These are phyloP conservation scores for Seriola rivoliana DNA, from an alignment of 2,113 vertebrate species.

Conservation along the genomic window DNA sequence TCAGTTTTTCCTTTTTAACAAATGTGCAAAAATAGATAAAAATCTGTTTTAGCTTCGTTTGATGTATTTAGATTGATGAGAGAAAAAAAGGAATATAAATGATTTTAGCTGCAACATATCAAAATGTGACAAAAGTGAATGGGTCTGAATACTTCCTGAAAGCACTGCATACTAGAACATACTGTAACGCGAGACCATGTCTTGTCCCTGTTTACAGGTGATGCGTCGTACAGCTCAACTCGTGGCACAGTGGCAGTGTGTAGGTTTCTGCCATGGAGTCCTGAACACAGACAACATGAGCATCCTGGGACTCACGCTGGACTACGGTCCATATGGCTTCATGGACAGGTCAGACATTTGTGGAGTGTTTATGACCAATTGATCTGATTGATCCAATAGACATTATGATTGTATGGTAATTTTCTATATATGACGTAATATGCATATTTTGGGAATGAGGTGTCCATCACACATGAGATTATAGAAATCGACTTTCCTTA, in stretches of 20 bases:
- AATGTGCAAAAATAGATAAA: too few species aligned
- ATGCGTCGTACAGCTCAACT: constrained; percentile 88
- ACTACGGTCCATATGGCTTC: constrained; percentile 97
- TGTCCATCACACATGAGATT: neutral
- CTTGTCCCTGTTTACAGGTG: constrained; percentile 81
- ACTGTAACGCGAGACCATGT: neutral
- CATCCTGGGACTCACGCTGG: constrained; percentile 93
- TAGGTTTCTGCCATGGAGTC: constrained; percentile 97
- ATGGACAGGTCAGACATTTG: constrained; percentile 90
- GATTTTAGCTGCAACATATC: too few species aligned
- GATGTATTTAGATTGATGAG: too few species aligned
- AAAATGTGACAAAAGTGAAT: too few species aligned
- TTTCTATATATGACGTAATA: neutral
- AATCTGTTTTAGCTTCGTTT: too few species aligned
- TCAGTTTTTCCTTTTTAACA: too few species aligned
- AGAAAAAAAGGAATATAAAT: too few species aligned
- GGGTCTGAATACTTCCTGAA: too few species aligned
- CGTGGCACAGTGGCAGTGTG: constrained; percentile 97
- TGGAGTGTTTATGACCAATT: neutral
- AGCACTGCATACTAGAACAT: accelerated
- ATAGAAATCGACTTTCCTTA: neutral
- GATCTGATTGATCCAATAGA: too few species aligned
- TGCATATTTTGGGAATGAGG: neutral
- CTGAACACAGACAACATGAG: constrained; percentile 99
- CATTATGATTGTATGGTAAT: neutral